These are phyloP conservation scores for Pachliopta kotzebuea DNA, from an alignment of 2,888 invertebrate genomes.

Conservation along the genomic window DNA sequence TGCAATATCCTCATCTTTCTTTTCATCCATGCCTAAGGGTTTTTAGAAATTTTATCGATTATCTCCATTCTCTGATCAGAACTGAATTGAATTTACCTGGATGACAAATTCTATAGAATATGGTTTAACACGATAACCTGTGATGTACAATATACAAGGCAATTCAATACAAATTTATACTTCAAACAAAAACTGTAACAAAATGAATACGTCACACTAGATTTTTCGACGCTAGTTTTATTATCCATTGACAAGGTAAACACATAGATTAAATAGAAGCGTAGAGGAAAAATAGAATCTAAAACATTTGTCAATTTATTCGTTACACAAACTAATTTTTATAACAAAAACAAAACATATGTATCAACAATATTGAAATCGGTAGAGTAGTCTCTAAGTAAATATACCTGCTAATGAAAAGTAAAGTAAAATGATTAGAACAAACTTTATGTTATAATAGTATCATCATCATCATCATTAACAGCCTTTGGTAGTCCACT, in stretches of 20 bases:
- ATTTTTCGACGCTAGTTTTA: conserved; percentile 9
- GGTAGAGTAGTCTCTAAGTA: no score
- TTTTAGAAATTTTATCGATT: background rate
- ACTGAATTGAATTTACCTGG: background rate
- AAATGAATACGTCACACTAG: conserved; percentile 11
- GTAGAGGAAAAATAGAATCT: conserved; percentile 2
- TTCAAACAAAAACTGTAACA: conserved; percentile 8
- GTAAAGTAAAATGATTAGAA: no score
- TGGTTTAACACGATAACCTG: conserved; percentile 3
- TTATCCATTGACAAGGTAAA: conserved; percentile 6
- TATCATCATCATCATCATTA: no score
- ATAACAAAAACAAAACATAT: no score
- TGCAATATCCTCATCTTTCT: no score
- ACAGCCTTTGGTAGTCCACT: no score
- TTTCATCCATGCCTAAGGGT: no score
- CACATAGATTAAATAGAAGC: conserved; percentile 8
- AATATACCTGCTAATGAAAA: no score
- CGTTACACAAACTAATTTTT: no score
- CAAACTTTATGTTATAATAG: no score
- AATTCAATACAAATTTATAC: conserved; percentile 9
- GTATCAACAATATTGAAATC: no score
- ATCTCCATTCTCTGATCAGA: conserved; percentile 9
- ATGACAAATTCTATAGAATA: conserved; percentile 6
- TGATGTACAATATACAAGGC: conserved; percentile 13
- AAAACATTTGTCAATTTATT: background rate